Conservation (phyloP, 2,888 invertebrate species). For the Pollenia amentaria region DNA sequence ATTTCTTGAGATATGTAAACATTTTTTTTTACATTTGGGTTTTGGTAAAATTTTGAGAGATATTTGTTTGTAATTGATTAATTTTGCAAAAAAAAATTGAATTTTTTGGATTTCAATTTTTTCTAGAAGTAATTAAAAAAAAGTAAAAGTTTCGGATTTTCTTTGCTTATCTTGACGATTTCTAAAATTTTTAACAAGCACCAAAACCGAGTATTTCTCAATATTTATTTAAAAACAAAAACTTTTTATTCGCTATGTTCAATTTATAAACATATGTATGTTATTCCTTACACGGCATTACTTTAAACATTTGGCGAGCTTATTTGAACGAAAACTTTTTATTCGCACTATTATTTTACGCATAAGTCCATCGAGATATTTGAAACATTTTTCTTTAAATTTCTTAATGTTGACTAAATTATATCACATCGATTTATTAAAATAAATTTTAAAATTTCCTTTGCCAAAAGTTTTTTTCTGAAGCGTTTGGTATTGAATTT, state of each 20-base stretch:
- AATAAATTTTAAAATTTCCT: slow-evolving; percentile 4
- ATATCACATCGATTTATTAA: slow-evolving; percentile 22
- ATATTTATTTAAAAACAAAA: no score
- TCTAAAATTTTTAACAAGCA: no score
- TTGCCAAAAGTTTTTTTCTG: slow-evolving; percentile 12
- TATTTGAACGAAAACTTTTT: slow-evolving; percentile 51
- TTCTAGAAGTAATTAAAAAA: no score
- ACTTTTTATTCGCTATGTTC: no score
- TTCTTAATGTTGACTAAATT: slow-evolving; percentile 50
- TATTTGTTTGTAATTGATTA: no score
- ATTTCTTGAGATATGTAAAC: no score
- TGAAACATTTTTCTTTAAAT: slow-evolving; percentile 55
- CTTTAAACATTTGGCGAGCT: slow-evolving; percentile 44
- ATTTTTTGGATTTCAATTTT: neutral
- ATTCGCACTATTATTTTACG: slow-evolving; percentile 50
- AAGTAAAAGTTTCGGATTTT: no score
- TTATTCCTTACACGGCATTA: slow-evolving; percentile 50
- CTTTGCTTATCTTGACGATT: no score
- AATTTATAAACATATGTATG: neutral
- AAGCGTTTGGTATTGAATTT: slow-evolving; percentile 4
- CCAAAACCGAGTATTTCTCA: no score
- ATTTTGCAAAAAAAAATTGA: neutral
- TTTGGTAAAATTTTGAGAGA: no score
- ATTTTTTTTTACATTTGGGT: no score
- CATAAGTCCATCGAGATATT: slow-evolving; percentile 50